Evolutionary conservation across 2,113 vertebrate genomes (phyloP), one percentile per base, ranked within the genome.

Genomic region (Zingel zingel): DNA sequence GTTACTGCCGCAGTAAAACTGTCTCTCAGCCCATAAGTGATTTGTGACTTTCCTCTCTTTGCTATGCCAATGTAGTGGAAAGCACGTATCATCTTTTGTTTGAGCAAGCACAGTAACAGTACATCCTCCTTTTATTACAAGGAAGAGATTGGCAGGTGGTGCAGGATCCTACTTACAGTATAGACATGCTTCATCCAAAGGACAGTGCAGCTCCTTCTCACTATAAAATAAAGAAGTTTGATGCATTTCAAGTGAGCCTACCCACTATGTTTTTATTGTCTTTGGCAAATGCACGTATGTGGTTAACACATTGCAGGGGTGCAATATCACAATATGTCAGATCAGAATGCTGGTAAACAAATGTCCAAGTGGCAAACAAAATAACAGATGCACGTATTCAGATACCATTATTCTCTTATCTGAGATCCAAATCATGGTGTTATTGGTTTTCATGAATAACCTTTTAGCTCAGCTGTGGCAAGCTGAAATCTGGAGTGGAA

Each of bases 1-100:
- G 87, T 93, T 93, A 94, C 90, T 92, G 93, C 89, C 3, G 91
- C 89, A 93, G 92, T 94, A 91, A 94, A 93, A 90, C 89, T 88
- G 92, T 93, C 93, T 92, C 84, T 78, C 75, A 51, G 78, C 88
- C 67, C 80, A 79, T 91, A 90, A 91, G 90, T 94, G 90, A 94
- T 94, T 94, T 93, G 93, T 92, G 92, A 88, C 87, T 92, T 83
- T 56, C 65, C 82, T 91, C 85, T 86, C 88, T 88, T 45, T 82
- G 86, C 86, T 83, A 67, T 88, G 91, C 85, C 86, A 88, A 77
- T 57, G 88, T 80, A 70, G 80, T 43, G 57, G 82, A 27, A 87
- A 81, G 85, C 79, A 77, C 73, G 85, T 25, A 47, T 25, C 11
- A 43, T 54, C 90, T 89, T 61, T 75, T 92, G 92, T 93, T 93